A percentile compares a stretch with the other conserved stretches of the same genome.
Conservation (phyloP, 1,140 invertebrate species). For the Drosophila rufa region DNA sequence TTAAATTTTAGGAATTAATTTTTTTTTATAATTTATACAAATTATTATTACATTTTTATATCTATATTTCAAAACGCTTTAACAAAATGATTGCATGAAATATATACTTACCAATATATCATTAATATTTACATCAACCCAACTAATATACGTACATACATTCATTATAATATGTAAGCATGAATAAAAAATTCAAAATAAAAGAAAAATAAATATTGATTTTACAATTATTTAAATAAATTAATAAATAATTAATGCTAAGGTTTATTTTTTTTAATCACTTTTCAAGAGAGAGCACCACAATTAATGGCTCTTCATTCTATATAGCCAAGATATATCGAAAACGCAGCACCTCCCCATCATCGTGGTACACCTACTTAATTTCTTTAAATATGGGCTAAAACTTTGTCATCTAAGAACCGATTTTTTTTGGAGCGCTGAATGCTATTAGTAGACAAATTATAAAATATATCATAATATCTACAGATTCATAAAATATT, state of each 20-base stretch:
- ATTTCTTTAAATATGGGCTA: neutral
- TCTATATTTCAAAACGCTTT: no score
- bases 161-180: neutral
- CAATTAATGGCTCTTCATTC: neutral
- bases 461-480: neutral
- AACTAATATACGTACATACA: neutral
- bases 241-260: neutral
- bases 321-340: neutral
- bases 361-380: neutral
- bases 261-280: neutral
- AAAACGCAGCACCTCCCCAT: neutral
- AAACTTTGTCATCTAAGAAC: neutral
- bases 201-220: no score
- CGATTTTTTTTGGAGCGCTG: no score
- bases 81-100: neutral
- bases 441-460: neutral
- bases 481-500: neutral
- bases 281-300: neutral
- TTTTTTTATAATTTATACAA: no score
- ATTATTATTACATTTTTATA: no score
- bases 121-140: neutral
- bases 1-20: no score
- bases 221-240: no score
- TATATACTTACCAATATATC: constrained; percentile 3
- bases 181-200: neutral